A percentile compares a stretch with the other conserved stretches of the same genome.
phyloP scores from a whole-genome alignment of 2,888 invertebrate species.

The Pollenia labialis region DNA sequence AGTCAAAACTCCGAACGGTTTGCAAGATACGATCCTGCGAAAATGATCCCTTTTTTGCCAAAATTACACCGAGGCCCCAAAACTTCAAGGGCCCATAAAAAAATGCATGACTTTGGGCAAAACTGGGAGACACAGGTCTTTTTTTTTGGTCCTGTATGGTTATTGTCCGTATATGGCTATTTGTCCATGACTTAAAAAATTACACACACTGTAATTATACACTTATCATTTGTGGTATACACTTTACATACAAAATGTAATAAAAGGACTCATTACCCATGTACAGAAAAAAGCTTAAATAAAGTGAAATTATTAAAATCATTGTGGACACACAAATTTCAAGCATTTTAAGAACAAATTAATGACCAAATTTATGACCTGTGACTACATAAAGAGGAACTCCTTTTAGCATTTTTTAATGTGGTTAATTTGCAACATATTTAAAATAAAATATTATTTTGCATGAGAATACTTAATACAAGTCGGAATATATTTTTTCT shows the following conservation, averaged over 20 bases:
- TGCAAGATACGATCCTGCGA: no score
- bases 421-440: slow-evolving; percentile 23
- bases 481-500: slow-evolving; percentile 1
- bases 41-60: no score
- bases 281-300: not conserved
- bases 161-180: no score
- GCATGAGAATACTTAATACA: slow-evolving; percentile 1
- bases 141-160: no score
- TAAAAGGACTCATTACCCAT: not conserved
- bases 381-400: slow-evolving; percentile 53
- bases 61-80: no score
- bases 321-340: not conserved
- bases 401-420: slow-evolving; percentile 20
- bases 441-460: slow-evolving; percentile 16
- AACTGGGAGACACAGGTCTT: no score
- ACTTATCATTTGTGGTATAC: no score
- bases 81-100: no score
- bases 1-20: no score
- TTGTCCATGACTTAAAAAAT: no score
- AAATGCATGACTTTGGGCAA: no score
- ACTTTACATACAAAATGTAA: not conserved
- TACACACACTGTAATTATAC: no score
- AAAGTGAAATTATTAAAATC: slow-evolving; percentile 2
- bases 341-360: slow-evolving; percentile 18
- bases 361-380: slow-evolving; percentile 63